A percentile compares a stretch with the other conserved stretches of the same genome.
phyloP scores from a whole-genome alignment of 23 tunicate species.

The Botrylloides violaceus region DNA sequence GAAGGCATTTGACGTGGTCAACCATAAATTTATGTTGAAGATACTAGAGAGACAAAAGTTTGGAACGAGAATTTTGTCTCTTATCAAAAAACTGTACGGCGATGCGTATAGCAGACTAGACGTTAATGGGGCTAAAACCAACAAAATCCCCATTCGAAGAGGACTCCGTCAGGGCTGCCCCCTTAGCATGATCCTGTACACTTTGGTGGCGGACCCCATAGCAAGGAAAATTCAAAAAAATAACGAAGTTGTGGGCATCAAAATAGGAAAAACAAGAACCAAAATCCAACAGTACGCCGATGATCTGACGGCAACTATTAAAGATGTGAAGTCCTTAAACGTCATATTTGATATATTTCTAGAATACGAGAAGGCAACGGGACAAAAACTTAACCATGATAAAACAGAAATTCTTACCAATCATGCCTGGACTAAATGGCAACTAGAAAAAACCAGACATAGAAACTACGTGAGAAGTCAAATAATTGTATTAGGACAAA shows the following conservation, averaged over 20 bases:
- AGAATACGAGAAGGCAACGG: background rate
- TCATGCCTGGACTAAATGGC: background rate
- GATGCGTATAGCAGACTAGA: too few relatives aligned
- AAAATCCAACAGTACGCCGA: constrained; percentile 36
- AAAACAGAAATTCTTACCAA: constrained; percentile 23
- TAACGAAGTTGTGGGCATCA: constrained; percentile 1
- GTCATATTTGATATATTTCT: background rate
- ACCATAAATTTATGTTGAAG: too few relatives aligned
- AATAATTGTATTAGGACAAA: too few relatives aligned
- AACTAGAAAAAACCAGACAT: too few relatives aligned
- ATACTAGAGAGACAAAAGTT: too few relatives aligned
- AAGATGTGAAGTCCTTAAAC: background rate
- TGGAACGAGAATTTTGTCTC: too few relatives aligned
- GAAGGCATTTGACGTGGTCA: too few relatives aligned
- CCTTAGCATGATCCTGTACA: constrained; percentile 22
- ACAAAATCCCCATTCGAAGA: too few relatives aligned
- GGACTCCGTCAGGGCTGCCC: constrained; percentile 41
- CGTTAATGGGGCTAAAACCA: too few relatives aligned
- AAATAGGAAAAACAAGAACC: background rate
- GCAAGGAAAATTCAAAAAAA: constrained; percentile 2
- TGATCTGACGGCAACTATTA: constrained; percentile 6
- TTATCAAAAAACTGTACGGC: too few relatives aligned
- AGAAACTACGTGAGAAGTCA: too few relatives aligned
- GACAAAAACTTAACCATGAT: constrained; percentile 17
- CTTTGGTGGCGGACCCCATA: constrained; percentile 4